Percentiles rank a stretch among this genome's conserved stretches.
Conservation (phyloP, 2,113 vertebrate genomes). For the Micromys minutus region DNA sequence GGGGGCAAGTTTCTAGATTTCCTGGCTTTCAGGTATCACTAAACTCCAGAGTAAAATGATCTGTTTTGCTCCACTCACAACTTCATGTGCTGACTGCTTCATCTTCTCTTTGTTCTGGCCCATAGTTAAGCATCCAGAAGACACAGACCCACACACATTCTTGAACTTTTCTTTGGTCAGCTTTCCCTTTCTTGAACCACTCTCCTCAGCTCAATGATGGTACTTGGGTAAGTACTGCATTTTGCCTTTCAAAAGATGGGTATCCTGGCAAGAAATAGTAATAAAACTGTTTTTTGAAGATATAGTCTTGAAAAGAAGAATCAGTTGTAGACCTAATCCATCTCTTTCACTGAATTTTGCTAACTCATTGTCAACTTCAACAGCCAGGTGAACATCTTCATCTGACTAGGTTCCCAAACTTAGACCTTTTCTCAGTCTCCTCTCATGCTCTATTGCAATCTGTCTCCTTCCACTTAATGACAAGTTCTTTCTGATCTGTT, state of each 20-base stretch:
- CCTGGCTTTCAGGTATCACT: conserved; percentile 16
- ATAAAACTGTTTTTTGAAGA: background rate
- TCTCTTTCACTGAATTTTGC: conserved; percentile 20
- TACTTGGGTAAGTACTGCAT: background rate
- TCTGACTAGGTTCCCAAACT: background rate
- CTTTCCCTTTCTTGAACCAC: background rate
- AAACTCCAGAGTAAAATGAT: background rate
- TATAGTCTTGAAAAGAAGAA: background rate
- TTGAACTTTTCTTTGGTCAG: background rate
- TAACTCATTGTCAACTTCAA: conserved; percentile 26
- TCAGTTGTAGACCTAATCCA: background rate
- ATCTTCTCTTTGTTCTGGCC: background rate
- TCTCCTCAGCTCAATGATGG: background rate
- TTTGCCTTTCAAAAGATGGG: background rate
- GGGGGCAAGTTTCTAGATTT: background rate
- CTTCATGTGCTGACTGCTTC: background rate
- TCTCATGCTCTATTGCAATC: background rate
- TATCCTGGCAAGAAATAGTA: background rate
- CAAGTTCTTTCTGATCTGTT: background rate
- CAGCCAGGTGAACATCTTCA: background rate
- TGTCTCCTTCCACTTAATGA: conserved; percentile 7
- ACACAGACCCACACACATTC: background rate
- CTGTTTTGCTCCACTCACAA: background rate
- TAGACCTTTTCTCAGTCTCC: background rate
- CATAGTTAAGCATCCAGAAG: background rate